A percentile compares a stretch with the other conserved stretches of the same genome.
phyloP scores from a whole-genome alignment of 2,888 invertebrate species.

The Tridacna gigas region DNA sequence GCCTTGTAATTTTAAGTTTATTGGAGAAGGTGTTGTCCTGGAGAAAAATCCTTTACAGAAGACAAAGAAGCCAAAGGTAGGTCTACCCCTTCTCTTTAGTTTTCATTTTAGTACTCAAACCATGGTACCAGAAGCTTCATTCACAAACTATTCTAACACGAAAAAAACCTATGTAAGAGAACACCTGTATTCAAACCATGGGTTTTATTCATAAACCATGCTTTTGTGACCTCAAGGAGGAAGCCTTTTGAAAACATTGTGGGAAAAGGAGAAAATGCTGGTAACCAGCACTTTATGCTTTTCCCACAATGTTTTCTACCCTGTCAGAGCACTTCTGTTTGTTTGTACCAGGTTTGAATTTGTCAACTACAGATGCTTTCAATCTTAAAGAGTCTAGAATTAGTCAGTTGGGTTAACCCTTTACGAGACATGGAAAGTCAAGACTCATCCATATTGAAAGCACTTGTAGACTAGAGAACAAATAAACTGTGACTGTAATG shows the following conservation, averaged over 20 bases:
- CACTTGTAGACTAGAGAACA: too few species aligned
- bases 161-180: background rate
- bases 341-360: too few species aligned
- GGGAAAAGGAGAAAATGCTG: background rate
- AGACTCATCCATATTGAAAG: too few species aligned
- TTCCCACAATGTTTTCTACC: background rate
- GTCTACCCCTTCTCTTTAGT: slow-evolving; percentile 17
- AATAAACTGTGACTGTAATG: too few species aligned
- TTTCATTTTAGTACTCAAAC: background rate
- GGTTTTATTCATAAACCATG: too few species aligned
- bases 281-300: background rate
- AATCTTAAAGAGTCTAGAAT: too few species aligned
- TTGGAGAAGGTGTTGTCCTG: slow-evolving; percentile 76
- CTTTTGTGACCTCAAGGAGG: too few species aligned
- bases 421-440: too few species aligned
- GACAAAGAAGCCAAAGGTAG: slow-evolving; percentile 69
- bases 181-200: too few species aligned
- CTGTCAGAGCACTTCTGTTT: too few species aligned
- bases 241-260: background rate
- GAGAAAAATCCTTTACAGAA: slow-evolving; percentile 74
- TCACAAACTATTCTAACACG: background rate
- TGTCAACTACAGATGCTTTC: too few species aligned
- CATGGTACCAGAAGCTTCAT: background rate
- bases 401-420: too few species aligned
- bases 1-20: slow-evolving; percentile 76